These are phyloP conservation scores for Goniozus legneri DNA, from an alignment of 1,140 invertebrate species.

Conservation along the genomic window DNA sequence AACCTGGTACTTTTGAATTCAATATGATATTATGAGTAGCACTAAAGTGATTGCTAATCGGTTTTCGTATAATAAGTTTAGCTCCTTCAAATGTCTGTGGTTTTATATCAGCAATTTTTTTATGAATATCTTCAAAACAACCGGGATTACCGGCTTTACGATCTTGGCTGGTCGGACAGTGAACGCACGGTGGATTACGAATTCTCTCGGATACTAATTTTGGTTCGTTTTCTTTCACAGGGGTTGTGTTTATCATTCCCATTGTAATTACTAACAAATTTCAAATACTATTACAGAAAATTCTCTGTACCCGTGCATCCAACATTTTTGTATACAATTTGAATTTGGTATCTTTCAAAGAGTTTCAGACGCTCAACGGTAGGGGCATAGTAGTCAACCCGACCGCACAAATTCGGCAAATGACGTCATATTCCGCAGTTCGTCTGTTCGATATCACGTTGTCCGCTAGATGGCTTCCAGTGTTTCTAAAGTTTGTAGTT, in stretches of 20 bases:
- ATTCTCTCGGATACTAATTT: neutral
- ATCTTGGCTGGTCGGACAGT: conserved; percentile 11
- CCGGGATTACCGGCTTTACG: conserved; percentile 43
- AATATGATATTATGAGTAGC: conserved; percentile 67
- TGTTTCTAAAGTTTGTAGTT: neutral
- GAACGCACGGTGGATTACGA: conserved; percentile 7
- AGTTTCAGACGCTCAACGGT: no score
- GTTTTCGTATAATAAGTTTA: conserved; percentile 69
- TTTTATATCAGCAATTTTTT: conserved; percentile 60
- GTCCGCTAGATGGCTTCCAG: conserved; percentile 16
- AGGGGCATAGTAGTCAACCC: no score
- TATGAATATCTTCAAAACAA: conserved; percentile 45
- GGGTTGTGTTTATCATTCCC: no score
- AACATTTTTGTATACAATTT: no score
- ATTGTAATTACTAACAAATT: no score
- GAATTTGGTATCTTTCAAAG: no score
- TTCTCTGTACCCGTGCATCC: no score
- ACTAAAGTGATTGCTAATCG: conserved; percentile 75
- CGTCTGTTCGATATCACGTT: no score
- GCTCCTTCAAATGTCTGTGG: conserved; percentile 77
- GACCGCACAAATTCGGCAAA: no score
- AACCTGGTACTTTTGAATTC: conserved; percentile 64
- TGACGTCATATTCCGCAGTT: no score
- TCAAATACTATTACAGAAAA: no score
- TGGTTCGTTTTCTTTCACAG: neutral